Conservation (phyloP, 2,797 vertebrate species). For the Centropyge bicolor region DNA sequence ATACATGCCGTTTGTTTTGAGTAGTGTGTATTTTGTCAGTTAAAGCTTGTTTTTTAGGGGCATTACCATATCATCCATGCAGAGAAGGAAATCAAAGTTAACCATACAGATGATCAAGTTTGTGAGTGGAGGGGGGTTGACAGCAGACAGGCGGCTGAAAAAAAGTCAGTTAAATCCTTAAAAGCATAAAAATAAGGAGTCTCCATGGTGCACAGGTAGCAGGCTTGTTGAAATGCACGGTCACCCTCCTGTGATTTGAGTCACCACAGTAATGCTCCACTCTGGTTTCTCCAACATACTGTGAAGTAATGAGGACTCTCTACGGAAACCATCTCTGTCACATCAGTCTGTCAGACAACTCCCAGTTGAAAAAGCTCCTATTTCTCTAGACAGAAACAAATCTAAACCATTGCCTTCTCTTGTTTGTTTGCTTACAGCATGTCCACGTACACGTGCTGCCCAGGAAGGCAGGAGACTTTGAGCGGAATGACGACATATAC, state of each 20-base stretch:
- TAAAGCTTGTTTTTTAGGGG: conserved; percentile 58
- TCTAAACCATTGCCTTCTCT: conserved; percentile 13
- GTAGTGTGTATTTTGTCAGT: conserved; percentile 31
- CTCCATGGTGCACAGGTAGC: conserved; percentile 67
- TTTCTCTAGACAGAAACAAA: conserved; percentile 32
- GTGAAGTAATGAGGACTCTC: conserved; percentile 70
- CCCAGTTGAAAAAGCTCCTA: conserved; percentile 35
- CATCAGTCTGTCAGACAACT: conserved; percentile 51
- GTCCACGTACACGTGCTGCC: conserved; percentile 90
- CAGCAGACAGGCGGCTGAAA: conserved; percentile 51
- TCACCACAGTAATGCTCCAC: conserved; percentile 20
- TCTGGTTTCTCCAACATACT: conserved; percentile 55
- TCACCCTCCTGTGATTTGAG: conserved; percentile 68
- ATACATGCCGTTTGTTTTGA: not conserved
- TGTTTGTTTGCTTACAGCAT: conserved; percentile 84
- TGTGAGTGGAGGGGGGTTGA: conserved; percentile 62
- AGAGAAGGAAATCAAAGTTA: conserved; percentile 63
- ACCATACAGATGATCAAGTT: conserved; percentile 66
- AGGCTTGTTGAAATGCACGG: conserved; percentile 63
- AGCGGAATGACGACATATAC: conserved; percentile 88
- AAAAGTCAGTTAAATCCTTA: conserved; percentile 78
- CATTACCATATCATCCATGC: conserved; percentile 58
- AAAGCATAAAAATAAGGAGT: conserved; percentile 71
- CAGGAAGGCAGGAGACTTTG: conserved; percentile 88
- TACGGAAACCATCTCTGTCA: conserved; percentile 47